Percentiles rank a stretch among this genome's conserved stretches.
phyloP scores from a whole-genome alignment of 2,113 vertebrate genomes.

The Zosterops japonicus region DNA sequence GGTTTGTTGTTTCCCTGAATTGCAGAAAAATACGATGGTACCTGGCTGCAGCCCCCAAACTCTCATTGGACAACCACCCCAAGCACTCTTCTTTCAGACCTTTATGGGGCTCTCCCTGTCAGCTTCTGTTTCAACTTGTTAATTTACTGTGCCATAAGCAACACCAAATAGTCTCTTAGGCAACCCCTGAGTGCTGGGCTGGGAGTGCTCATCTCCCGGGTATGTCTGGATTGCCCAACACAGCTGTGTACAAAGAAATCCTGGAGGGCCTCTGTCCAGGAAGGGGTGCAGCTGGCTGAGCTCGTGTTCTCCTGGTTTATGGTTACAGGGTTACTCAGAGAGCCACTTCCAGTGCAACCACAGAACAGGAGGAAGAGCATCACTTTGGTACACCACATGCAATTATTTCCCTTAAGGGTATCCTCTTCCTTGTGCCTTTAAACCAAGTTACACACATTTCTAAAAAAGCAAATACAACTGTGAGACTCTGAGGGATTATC shows the following conservation, averaged over 20 bases:
- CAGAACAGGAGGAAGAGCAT: neutral
- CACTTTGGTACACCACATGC: neutral
- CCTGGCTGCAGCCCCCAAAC: neutral
- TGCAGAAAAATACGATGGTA: rapidly evolving
- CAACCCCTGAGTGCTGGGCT: neutral
- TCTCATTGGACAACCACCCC: neutral
- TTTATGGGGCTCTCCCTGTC: neutral
- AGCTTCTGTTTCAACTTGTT: conserved; percentile 48
- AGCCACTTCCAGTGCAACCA: neutral
- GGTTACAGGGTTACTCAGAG: neutral
- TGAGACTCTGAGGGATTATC: neutral
- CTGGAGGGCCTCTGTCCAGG: neutral
- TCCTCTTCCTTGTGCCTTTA: neutral
- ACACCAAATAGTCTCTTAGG: neutral
- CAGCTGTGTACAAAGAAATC: neutral
- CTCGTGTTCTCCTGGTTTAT: neutral
- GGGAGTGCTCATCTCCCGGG: neutral
- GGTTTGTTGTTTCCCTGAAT: neutral
- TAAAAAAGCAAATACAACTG: neutral
- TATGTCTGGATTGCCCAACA: neutral
- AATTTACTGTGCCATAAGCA: conserved; percentile 22
- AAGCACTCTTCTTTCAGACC: neutral
- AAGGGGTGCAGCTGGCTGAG: conserved; percentile 12
- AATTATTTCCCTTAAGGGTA: neutral
- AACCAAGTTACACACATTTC: neutral